phyloP scores from a whole-genome alignment of 2,113 vertebrate species.

The Ptilonorhynchus violaceus region DNA sequence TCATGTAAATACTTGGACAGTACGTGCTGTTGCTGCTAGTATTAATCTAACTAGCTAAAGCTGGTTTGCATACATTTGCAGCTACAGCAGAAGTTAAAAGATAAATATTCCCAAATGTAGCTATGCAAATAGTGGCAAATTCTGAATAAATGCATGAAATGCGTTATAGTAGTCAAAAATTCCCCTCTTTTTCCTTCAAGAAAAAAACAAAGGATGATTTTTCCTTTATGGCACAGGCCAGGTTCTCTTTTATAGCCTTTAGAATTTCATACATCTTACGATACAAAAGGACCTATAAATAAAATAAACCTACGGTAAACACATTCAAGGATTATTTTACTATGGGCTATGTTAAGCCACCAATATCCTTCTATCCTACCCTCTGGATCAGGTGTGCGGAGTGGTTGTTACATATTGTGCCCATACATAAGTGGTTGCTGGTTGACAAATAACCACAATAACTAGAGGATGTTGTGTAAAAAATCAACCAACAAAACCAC shows the following conservation, averaged over 20 bases:
- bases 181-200: background rate
- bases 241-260: background rate
- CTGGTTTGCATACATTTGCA: background rate
- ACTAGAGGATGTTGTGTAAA: background rate
- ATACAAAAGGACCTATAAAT: background rate
- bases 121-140: background rate
- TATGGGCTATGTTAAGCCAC: background rate
- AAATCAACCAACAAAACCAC: background rate
- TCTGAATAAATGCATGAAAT: background rate
- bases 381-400: background rate
- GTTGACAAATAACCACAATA: background rate
- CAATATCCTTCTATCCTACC: background rate
- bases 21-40: background rate
- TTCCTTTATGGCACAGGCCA: background rate
- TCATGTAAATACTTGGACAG: background rate
- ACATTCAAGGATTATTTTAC: background rate
- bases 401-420: background rate
- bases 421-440: background rate
- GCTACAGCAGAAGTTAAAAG: background rate
- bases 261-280: background rate
- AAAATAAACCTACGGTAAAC: background rate
- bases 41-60: background rate
- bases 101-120: background rate
- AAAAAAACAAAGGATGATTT: background rate
- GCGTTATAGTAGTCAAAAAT: background rate